A percentile compares a stretch with the other conserved stretches of the same genome.
phyloP scores from a whole-genome alignment of 2,888 invertebrate genomes.

The Hedychridium roseum region DNA sequence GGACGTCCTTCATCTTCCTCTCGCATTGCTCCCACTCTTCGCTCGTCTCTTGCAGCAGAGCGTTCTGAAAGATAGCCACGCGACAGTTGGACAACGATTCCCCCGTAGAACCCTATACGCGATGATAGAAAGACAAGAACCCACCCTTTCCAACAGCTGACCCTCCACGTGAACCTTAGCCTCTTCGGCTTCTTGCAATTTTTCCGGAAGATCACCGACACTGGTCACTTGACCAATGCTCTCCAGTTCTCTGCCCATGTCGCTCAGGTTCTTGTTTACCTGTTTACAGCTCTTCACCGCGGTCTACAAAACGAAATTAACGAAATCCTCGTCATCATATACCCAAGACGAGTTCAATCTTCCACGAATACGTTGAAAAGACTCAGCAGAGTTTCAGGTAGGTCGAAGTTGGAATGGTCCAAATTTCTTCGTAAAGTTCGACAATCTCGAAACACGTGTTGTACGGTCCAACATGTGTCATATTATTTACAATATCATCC shows the following conservation, averaged over 20 bases:
- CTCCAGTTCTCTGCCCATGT: slow-evolving; percentile 91
- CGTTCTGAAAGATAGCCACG: slow-evolving; percentile 70
- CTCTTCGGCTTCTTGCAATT: slow-evolving; percentile 86
- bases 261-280: slow-evolving; percentile 85
- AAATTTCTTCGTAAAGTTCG: no score
- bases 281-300: slow-evolving; percentile 90
- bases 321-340: no score
- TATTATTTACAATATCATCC: no score
- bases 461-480: no score
- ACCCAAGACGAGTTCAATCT: no score
- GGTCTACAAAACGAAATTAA: slow-evolving; percentile 68
- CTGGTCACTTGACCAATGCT: slow-evolving; percentile 83
- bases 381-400: no score
- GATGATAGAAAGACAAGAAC: slow-evolving; percentile 43
- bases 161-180: slow-evolving; percentile 86
- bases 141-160: slow-evolving; percentile 84
- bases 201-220: slow-evolving; percentile 84
- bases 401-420: no score
- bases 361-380: no score
- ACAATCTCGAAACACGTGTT: no score
- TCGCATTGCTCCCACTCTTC: slow-evolving; percentile 98
- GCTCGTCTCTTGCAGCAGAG: slow-evolving; percentile 87
- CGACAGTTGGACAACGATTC: no score
- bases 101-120: no score
- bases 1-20: slow-evolving; percentile 89